Evolutionary conservation across 2,888 invertebrate species (phyloP), one percentile per base, ranked within the genome.

Genomic region (Macrosoma leucophasiata): DNA sequence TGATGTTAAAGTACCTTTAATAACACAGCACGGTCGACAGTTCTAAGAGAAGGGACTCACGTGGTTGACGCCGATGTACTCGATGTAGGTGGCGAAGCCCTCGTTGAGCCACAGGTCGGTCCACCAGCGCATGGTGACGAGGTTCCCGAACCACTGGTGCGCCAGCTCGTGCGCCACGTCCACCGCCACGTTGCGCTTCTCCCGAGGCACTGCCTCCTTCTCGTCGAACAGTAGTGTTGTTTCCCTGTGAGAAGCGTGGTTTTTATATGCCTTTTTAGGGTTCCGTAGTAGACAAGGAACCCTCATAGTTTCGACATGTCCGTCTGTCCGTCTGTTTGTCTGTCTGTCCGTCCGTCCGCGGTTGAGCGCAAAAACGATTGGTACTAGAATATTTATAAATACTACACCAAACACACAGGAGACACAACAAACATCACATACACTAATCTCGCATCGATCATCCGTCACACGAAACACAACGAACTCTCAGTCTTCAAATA

Each of bases 131-230:
- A 89, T 88, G 1, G 90, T 89, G 36, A 91, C 89, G 8, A 90
- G 71, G 74, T 90, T 88, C 1, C 91, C 91, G 62, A 91, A 91
- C 91, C 91, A 91, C 75, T 90, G 91, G 59, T 92, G 93, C 0
- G 90, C 88, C 6, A 93, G 61, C 56, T 92, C 91, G 56, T 92
- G 91, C 0, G 88, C 85, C 5, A 90, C 65, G 43, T 85, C 84
- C 1, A 86, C 84, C n/a, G 86, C 86, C 3, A 88, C 81, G 31
- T 69, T 77, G 46, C 85, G 84, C 38, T 84, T 85, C 50, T 85
- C 81, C 2, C 84, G 73, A 0, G 86, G 78, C 1, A 78, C 74
- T 13, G 85, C 76, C 1, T 73, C 70, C 3, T 50, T 50, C 17
- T 76, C 70, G 49, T 90, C 88, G 56, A 84, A 88, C 0, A 91